Base-by-base conservation (phyloP, 2,888 invertebrate genomes). In the Spicauda simplicius region DNA sequence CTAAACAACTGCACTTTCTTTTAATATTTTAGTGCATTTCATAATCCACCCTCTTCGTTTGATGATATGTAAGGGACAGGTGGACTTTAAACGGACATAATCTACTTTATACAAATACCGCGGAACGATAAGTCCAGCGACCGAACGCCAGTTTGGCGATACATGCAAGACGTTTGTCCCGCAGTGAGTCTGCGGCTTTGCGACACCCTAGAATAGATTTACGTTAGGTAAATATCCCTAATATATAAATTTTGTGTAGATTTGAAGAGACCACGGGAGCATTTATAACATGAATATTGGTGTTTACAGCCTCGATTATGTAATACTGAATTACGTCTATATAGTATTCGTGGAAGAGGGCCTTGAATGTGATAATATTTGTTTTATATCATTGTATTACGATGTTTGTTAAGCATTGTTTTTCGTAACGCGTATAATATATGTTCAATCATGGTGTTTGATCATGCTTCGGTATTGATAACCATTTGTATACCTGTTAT, bases 231-330 rank as follows among this genome's bases (percentile, higher is more conserved):
- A 77, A 81, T 79, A 79, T 72, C 72, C 76, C 74, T 81, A 57
- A 64, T 64, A 81, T 85, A 81, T 82, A 80, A 79, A 50, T 50
- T 72, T 75, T 72, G 69, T 74, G 74, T 80, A 81, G 77, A 77
- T 70, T 77, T 76, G 74, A 76, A 74, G 70, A 70, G 72, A 79
- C 74, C 80, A 77, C 73, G 79, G 83, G 80, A 85, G 84, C 85
- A 84, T 87, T 85, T 83, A 81, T 77, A 77, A 61, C 60, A 66
- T 55, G 48, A 78, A 72, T 79, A 79, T 77, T 78, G 75, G 77
- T 77, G 73, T 76, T 73, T 61, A 61, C 48, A 66, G 16, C 60
- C 54, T 55, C 41, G 54, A 18, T 54, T 69, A 60, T 70, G 74
- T 74, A 75, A 77, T 77, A 79, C 19, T 59, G 70, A 77, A 77